Conservation (phyloP, 2,888 invertebrate genomes). For the Phaedon cochleariae region DNA sequence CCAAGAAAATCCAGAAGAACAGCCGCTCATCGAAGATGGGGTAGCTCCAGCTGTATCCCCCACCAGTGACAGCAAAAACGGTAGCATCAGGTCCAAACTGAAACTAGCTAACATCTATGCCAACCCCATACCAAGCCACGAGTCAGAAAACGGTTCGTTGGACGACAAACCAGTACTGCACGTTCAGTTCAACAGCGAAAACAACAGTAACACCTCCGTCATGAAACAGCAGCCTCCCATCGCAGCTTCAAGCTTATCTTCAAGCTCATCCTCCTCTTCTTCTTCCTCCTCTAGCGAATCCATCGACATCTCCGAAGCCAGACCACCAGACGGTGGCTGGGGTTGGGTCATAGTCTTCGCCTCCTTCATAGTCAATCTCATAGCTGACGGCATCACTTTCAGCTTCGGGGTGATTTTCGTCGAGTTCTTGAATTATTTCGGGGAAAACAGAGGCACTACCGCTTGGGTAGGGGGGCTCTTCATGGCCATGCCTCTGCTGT, state of each 20-base stretch:
- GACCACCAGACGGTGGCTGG: constrained; percentile 89
- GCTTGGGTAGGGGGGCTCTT: constrained; percentile 92
- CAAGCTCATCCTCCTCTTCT: constrained; percentile 47
- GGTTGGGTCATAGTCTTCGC: constrained; percentile 93
- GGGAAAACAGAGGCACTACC: constrained; percentile 84
- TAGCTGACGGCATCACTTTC: constrained; percentile 92
- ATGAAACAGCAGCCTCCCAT: constrained; percentile 42
- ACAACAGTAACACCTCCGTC: constrained; percentile 40
- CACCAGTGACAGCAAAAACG: constrained; percentile 24
- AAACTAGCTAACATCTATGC: constrained; percentile 42
- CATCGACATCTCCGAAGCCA: constrained; percentile 71
- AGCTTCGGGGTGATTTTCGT: constrained; percentile 91
- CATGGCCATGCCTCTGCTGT: constrained; percentile 88
- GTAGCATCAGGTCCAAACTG: constrained; percentile 33
- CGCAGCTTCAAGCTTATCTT: constrained; percentile 56
- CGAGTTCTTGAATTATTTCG: constrained; percentile 85
- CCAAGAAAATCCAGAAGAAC: constrained; percentile 17
- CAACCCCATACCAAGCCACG: constrained; percentile 28
- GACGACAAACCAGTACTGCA: constrained; percentile 62
- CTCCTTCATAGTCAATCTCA: constrained; percentile 87
- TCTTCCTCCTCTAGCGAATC: constrained; percentile 71
- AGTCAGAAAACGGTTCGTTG: constrained; percentile 22
- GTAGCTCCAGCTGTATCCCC: too few relatives aligned
- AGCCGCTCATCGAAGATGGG: constrained; percentile 17
- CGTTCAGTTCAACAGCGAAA: constrained; percentile 69